Conservation (phyloP, 2,113 vertebrate species). For the Promerops cafer region DNA sequence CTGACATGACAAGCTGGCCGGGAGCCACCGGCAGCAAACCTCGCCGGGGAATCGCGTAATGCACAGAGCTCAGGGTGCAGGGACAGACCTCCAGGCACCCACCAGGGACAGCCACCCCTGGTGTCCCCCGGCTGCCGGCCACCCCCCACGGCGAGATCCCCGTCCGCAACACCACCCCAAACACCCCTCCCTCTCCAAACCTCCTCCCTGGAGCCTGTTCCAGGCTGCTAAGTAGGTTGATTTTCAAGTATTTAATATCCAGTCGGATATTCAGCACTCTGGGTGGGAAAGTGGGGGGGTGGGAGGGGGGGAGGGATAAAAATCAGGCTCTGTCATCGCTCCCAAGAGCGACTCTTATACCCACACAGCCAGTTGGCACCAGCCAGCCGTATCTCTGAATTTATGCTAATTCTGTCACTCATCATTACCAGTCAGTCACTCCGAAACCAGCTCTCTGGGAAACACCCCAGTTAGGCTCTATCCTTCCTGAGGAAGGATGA, state of each 20-base stretch:
- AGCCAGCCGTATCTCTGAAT: slow-evolving; percentile 8
- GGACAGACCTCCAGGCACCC: background rate
- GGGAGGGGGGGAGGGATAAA: background rate
- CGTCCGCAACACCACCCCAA: fast-evolving
- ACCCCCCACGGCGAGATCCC: fast-evolving
- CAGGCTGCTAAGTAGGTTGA: background rate
- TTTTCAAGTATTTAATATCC: slow-evolving; percentile 15
- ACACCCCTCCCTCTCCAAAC: background rate
- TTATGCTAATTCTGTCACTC: slow-evolving; percentile 51
- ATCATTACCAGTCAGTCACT: slow-evolving; percentile 10
- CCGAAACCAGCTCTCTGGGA: slow-evolving; percentile 26
- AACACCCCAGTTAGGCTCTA: slow-evolving; percentile 23
- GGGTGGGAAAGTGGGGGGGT: background rate
- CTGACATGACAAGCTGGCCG: slow-evolving; percentile 17
- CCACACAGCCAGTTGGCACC: slow-evolving; percentile 19
- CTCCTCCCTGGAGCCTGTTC: background rate
- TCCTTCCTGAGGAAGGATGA: background rate
- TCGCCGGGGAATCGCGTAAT: fast-evolving
- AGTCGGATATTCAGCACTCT: background rate
- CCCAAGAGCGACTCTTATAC: background rate
- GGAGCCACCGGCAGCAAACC: background rate
- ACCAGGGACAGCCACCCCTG: fast-evolving
- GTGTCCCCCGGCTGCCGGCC: fast-evolving
- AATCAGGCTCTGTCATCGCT: slow-evolving; percentile 31
- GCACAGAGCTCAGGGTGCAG: fast-evolving